phyloP scores from a whole-genome alignment of 1,140 invertebrate species.

The Philopotamus ludificatus region DNA sequence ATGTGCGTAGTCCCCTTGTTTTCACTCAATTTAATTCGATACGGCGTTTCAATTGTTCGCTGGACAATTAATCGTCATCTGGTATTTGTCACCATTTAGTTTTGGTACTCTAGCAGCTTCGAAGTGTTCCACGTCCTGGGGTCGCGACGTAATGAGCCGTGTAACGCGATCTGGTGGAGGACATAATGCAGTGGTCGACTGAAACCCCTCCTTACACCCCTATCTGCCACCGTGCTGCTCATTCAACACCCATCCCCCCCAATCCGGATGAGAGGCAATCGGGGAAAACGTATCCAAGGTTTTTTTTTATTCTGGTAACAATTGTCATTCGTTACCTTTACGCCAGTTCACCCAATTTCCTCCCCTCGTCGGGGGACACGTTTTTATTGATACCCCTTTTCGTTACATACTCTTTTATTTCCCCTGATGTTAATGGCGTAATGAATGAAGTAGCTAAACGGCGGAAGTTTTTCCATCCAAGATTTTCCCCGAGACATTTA shows the following conservation, averaged over 20 bases:
- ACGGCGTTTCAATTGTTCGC: too few relatives aligned
- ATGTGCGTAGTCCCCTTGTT: too few relatives aligned
- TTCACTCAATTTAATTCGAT: too few relatives aligned
- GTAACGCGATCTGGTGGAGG: conserved; percentile 40
- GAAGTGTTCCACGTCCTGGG: too few relatives aligned
- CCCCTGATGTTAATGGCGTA: conserved; percentile 22
- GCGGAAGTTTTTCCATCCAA: neutral
- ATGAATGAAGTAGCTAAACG: neutral
- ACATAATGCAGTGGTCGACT: conserved; percentile 37
- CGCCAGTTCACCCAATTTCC: conserved; percentile 20
- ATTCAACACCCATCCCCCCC: too few relatives aligned
- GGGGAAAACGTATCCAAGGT: too few relatives aligned
- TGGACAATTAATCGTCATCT: too few relatives aligned
- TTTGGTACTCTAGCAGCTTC: too few relatives aligned
- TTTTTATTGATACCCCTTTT: conserved; percentile 20
- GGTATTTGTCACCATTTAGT: too few relatives aligned
- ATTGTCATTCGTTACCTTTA: conserved; percentile 28
- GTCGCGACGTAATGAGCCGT: conserved; percentile 37
- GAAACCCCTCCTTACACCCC: neutral
- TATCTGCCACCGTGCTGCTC: too few relatives aligned
- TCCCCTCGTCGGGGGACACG: neutral
- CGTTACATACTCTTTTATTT: conserved; percentile 15
- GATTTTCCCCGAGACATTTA: too few relatives aligned
- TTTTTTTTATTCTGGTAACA: conserved; percentile 22
- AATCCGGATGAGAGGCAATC: too few relatives aligned